Conservation (phyloP, 2,113 vertebrate genomes). For the Podarcis muralis region DNA sequence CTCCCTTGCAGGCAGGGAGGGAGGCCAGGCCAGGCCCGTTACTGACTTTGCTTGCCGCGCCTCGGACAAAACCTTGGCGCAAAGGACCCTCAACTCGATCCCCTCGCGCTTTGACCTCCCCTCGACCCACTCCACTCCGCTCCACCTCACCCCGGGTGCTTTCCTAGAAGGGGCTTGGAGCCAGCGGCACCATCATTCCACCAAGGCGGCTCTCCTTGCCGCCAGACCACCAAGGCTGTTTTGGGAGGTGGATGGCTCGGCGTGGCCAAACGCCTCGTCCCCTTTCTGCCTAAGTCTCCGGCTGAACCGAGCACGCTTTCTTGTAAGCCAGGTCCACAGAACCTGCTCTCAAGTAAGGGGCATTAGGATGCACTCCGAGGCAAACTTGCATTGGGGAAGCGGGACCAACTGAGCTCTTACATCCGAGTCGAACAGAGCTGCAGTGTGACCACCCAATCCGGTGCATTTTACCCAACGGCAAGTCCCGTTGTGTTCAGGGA, state of each 20-base stretch:
- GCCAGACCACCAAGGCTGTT: background rate
- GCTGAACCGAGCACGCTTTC: no score
- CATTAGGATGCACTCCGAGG: background rate
- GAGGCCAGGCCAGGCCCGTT: background rate
- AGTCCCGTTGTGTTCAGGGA: background rate
- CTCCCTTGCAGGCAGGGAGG: no score
- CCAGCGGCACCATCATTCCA: background rate
- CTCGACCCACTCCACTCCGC: no score
- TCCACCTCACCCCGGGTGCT: no score
- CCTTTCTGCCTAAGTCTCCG: background rate
- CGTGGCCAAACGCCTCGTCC: background rate
- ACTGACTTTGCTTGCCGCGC: background rate
- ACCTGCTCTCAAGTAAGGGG: background rate
- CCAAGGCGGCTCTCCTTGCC: background rate
- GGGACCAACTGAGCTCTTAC: background rate
- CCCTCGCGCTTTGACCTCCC: no score
- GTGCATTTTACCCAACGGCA: background rate
- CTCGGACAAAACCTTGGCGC: background rate
- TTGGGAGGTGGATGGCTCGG: background rate
- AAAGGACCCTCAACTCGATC: no score
- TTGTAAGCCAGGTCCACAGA: background rate
- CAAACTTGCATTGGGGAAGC: background rate
- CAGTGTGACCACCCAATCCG: background rate
- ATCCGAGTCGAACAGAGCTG: background rate
- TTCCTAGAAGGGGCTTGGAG: background rate